Evolutionary conservation across 2,113 vertebrate genomes (phyloP).

Genomic region (Oryzias melastigma): DNA sequence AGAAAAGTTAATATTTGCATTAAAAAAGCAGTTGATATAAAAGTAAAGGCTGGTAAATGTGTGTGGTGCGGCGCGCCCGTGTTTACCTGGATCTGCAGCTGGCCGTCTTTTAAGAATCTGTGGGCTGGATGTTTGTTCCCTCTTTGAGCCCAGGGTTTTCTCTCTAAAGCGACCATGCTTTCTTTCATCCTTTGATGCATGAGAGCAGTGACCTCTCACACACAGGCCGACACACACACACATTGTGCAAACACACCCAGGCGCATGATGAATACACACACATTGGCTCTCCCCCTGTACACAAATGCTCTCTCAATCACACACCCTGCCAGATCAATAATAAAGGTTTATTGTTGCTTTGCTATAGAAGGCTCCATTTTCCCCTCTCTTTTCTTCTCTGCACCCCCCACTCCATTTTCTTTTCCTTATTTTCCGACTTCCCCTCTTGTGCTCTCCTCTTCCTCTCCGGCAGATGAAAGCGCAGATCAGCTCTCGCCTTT

Average conservation of each 20-base stretch:
- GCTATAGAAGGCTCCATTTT: constrained; percentile 37
- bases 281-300: constrained; percentile 20
- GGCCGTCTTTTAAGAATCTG: constrained; percentile 36
- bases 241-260: constrained; percentile 24
- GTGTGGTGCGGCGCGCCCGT: background rate
- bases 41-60: too few species aligned
- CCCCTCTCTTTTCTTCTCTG: constrained; percentile 30
- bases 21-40: too few species aligned
- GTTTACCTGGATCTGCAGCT: constrained; percentile 44
- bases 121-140: constrained; percentile 38
- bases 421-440: constrained; percentile 31
- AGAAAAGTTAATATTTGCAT: too few species aligned
- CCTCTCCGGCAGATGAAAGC: constrained; percentile 69
- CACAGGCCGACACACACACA: constrained; percentile 16
- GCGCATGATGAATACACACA: constrained; percentile 20
- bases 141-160: constrained; percentile 57
- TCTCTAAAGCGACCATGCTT: constrained; percentile 46
- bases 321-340: constrained; percentile 59
- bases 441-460: constrained; percentile 14
- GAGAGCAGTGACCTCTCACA: constrained; percentile 47
- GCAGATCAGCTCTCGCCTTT: constrained; percentile 66
- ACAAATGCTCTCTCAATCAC: constrained; percentile 43
- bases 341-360: constrained; percentile 65
- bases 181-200: constrained; percentile 64
- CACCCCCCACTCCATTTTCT: constrained; percentile 24